phyloP scores from a whole-genome alignment of 2,888 invertebrate genomes.

The Machimus atricapillus region DNA sequence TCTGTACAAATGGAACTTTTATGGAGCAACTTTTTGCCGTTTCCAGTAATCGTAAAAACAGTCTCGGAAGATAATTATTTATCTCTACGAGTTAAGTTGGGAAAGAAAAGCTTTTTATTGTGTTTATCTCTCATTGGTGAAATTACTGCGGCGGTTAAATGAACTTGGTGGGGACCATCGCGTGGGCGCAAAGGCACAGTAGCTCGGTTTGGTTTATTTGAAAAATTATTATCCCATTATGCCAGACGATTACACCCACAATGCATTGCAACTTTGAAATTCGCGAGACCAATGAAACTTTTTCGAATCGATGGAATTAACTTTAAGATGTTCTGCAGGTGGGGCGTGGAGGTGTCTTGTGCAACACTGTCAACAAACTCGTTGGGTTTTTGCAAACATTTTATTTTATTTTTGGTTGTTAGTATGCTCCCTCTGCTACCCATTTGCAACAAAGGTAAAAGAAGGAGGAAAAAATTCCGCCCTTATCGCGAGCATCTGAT shows the following conservation, averaged over 20 bases:
- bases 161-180: neutral
- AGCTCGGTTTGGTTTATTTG: neutral
- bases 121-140: constrained; percentile 14
- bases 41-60: constrained; percentile 12
- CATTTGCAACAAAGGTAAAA: neutral
- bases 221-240: neutral
- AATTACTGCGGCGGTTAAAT: constrained; percentile 20
- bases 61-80: constrained; percentile 27
- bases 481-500: constrained; percentile 15
- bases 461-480: neutral
- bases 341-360: neutral
- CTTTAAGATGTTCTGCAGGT: neutral
- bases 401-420: neutral
- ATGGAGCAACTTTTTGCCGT: constrained; percentile 17
- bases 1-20: constrained; percentile 20
- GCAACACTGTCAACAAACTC: neutral
- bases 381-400: neutral
- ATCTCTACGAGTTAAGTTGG: constrained; percentile 6
- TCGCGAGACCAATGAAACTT: neutral
- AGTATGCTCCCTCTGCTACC: neutral
- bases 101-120: constrained; percentile 27
- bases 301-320: neutral
- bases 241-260: neutral
- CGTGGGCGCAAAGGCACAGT: neutral
- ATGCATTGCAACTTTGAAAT: constrained; percentile 9